Base-by-base conservation (phyloP, 2,888 invertebrate species). In the Tanytarsus gracilentus region DNA sequence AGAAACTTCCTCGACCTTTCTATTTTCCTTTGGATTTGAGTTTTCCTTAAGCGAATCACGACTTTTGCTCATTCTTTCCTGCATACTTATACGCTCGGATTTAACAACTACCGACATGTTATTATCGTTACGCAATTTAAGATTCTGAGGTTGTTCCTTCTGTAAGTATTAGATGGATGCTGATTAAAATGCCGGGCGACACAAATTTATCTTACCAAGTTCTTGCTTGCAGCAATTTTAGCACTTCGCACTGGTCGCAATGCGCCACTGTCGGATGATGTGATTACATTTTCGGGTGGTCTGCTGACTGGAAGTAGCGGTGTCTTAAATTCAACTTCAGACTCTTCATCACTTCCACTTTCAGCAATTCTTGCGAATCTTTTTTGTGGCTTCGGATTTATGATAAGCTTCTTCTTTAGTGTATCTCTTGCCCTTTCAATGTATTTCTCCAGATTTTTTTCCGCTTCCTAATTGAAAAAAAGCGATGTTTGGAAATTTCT, bases 331-430 rank as follows among this genome's bases (percentile, higher is more conserved):
- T 2, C n/a, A 4, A 48, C 58, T 11, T 29, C 48, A 9, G 11
- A 7, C 4, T 25, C 26, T 5, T 58, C 30, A 16, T 21, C 14
- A 18, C 21, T 23, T 23, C 23, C 23, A 23, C 8, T 7, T 21
- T 44, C 40, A 44, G 21, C 3, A 27, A 58, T 48, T 1, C n/a
- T 48, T 25, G 44, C 44, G 8, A 56, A 16, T 4, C 40, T 14
- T 18, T 56, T 56, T 23, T 25, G 26, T 9, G 56, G 56, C n/a
- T 58, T 58, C 4, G 58, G 58, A 21, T 58, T 56, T 8, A 56
- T 48, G 9, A 25, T 27, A 25, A 25, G 23, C 9, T 48, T 58
- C 8, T 26, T 11, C 5, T 27, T n/a, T 1, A 58, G 29, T 8
- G 21, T 48, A 9, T 58, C 48, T 14, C 30, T 58, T 11, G 58